A percentile compares a stretch with the other conserved stretches of the same genome.
phyloP scores from a whole-genome alignment of 2,113 vertebrate species.

The Chaenogobius annularis region DNA sequence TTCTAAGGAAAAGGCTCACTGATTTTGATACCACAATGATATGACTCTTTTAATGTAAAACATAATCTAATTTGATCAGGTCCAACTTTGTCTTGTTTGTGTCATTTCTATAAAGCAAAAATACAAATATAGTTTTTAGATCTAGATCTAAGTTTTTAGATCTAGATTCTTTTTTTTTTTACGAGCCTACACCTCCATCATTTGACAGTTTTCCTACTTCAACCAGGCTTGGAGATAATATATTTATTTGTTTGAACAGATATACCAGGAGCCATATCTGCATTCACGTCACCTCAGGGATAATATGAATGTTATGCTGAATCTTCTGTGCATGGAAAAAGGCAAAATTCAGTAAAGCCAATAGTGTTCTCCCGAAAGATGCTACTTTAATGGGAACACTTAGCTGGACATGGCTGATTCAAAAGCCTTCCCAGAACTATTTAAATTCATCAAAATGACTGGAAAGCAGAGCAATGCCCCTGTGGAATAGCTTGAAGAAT shows the following conservation, averaged over 20 bases:
- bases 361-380: not conserved
- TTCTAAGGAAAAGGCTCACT: too few species aligned
- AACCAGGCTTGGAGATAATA: not conserved
- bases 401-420: slow-evolving; percentile 37
- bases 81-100: too few species aligned
- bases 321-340: slow-evolving; percentile 2
- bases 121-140: too few species aligned
- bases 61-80: too few species aligned
- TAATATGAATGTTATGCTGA: not conserved
- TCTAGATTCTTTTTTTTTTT: not conserved
- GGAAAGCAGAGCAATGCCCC: slow-evolving; percentile 12
- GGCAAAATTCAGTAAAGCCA: slow-evolving; percentile 9
- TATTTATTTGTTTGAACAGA: not conserved
- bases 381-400: slow-evolving; percentile 35
- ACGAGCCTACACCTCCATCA: not conserved
- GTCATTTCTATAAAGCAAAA: too few species aligned
- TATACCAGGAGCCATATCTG: not conserved
- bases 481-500: slow-evolving; percentile 38
- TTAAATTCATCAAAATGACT: slow-evolving; percentile 6
- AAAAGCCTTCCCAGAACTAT: slow-evolving; percentile 18
- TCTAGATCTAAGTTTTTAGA: too few species aligned
- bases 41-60: too few species aligned
- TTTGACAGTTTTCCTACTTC: not conserved
- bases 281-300: not conserved
- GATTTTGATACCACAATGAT: too few species aligned